Percentiles rank a stretch among this genome's conserved stretches.
Evolutionary conservation across 2,797 vertebrate species (phyloP).

Genomic region (Microhierax caerulescens): DNA sequence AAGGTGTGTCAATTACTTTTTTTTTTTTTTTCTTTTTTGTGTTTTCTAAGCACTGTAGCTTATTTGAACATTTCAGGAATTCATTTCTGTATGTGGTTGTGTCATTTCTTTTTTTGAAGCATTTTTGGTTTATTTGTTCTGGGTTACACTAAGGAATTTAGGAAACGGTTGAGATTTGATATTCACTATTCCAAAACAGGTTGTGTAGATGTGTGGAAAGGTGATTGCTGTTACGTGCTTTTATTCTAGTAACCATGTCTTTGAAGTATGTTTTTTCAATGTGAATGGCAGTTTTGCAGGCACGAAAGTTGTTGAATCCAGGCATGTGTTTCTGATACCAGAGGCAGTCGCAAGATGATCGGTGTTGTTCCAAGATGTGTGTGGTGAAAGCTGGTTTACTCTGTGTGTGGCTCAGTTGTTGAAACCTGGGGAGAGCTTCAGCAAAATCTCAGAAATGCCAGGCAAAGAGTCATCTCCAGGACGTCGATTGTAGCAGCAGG

Average conservation of each 20-base stretch:
- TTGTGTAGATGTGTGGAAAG: neutral
- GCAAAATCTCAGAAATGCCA: neutral
- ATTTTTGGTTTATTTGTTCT: neutral
- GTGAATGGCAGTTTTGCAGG: neutral
- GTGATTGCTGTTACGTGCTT: neutral
- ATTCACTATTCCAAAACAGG: neutral
- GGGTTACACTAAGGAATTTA: neutral
- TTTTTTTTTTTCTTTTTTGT: neutral
- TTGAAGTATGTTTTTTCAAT: neutral
- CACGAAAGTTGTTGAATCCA: neutral
- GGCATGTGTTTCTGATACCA: fast-evolving
- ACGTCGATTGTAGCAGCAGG: neutral
- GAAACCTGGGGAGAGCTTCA: neutral
- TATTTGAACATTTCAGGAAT: neutral
- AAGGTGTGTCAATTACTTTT: neutral
- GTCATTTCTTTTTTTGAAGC: neutral
- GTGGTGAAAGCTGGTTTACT: neutral
- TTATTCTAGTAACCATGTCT: neutral
- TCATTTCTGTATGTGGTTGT: neutral
- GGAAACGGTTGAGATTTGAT: neutral
- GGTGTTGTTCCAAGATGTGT: neutral
- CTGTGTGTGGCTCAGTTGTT: neutral
- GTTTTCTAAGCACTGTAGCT: neutral
- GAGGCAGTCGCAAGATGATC: neutral
- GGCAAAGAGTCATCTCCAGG: neutral